phyloP scores from a whole-genome alignment of 2,113 vertebrate genomes.

The Elgaria multicarinata region DNA sequence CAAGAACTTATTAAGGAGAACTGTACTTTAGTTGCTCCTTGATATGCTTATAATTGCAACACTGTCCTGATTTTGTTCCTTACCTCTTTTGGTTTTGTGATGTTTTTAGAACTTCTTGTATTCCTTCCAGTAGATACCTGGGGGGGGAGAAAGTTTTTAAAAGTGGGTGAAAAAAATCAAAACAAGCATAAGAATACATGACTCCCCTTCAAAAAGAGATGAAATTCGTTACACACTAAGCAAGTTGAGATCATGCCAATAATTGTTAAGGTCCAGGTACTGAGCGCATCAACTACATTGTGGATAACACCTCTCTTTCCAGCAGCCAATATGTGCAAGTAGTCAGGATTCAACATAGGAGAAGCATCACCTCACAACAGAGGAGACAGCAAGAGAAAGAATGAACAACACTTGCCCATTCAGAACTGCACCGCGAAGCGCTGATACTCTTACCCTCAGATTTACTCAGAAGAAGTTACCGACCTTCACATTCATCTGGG shows the following conservation, averaged over 20 bases:
- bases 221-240: conserved; percentile 39
- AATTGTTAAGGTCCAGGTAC: conserved; percentile 20
- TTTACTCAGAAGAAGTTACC: background rate
- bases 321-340: conserved; percentile 10
- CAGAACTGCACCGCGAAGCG: conserved; percentile 7
- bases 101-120: conserved; percentile 56
- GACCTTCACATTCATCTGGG: conserved; percentile 41
- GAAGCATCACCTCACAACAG: conserved; percentile 33
- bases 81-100: conserved; percentile 72
- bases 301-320: conserved; percentile 12
- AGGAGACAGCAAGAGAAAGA: background rate
- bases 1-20: background rate
- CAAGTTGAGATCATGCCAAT: conserved; percentile 41
- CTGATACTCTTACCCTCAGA: background rate
- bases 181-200: background rate
- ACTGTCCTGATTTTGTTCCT: conserved; percentile 16
- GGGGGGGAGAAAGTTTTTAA: conserved; percentile 43
- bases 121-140: conserved; percentile 64
- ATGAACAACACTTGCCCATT: conserved; percentile 29
- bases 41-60: background rate
- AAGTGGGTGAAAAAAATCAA: conserved; percentile 22
- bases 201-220: conserved; percentile 27
- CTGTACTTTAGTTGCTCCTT: too few species aligned
- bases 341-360: conserved; percentile 30
- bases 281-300: conserved; percentile 29